A percentile compares a stretch with the other conserved stretches of the same genome.
Conservation (phyloP, 2,113 vertebrate genomes). For the Parus major region DNA sequence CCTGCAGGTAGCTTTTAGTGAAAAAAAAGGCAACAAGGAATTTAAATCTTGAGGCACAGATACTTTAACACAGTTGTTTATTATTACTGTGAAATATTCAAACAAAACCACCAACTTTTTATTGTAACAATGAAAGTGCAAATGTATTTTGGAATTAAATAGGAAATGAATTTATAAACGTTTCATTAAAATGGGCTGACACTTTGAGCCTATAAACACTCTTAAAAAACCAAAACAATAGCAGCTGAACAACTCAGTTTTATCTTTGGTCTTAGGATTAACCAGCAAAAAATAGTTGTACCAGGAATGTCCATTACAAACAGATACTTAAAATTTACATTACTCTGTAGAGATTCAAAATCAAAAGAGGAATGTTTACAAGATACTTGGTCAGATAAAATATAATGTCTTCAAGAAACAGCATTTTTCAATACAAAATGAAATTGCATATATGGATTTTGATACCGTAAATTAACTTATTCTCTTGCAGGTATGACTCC, state of each 20-base stretch:
- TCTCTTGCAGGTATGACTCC: neutral
- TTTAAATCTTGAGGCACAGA: neutral
- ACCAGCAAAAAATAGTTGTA: conserved; percentile 46
- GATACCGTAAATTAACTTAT: neutral
- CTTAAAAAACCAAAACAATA: neutral
- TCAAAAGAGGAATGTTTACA: conserved; percentile 57
- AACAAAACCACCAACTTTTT: conserved; percentile 32
- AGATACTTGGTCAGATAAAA: conserved; percentile 32
- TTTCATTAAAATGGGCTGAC: conserved; percentile 16
- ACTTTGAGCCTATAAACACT: conserved; percentile 24
- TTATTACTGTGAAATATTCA: conserved; percentile 66
- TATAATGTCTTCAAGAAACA: neutral
- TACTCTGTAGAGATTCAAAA: conserved; percentile 26
- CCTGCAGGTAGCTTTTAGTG: neutral
- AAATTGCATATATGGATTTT: neutral
- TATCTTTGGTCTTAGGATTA: conserved; percentile 67
- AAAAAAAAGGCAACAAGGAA: neutral
- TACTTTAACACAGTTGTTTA: conserved; percentile 66
- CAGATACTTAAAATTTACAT: conserved; percentile 8
- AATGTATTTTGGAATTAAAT: conserved; percentile 62
- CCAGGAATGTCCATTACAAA: neutral
- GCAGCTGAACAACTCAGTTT: conserved; percentile 54
- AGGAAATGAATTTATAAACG: conserved; percentile 36
- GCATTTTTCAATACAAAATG: neutral
- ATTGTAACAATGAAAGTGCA: conserved; percentile 71